phyloP scores from a whole-genome alignment of 2,888 invertebrate genomes.

The Dexiosoma caninum region DNA sequence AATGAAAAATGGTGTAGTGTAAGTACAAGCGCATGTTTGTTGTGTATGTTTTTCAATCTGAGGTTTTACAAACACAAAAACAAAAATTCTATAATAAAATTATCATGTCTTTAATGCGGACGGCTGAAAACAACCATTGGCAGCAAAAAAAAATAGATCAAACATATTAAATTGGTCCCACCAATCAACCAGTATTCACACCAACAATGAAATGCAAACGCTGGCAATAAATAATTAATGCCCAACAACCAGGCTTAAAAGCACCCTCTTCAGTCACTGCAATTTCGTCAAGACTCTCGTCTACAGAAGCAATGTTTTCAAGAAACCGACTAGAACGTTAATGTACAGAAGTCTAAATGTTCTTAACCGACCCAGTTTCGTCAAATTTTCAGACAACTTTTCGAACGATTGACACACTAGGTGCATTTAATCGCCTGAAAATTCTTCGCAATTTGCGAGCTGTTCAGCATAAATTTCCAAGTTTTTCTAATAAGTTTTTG shows the following conservation, averaged over 20 bases:
- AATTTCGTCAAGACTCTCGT: too few species aligned
- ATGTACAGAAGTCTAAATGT: too few species aligned
- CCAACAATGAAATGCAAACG: neutral
- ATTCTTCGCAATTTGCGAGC: too few species aligned
- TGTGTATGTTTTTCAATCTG: neutral
- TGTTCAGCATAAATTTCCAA: too few species aligned
- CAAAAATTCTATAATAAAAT: slow-evolving; percentile 30
- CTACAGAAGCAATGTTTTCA: too few species aligned
- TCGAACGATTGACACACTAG: too few species aligned
- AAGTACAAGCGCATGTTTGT: neutral
- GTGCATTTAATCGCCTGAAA: too few species aligned
- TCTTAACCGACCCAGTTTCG: too few species aligned
- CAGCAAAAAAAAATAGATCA: slow-evolving; percentile 47
- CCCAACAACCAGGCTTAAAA: neutral
- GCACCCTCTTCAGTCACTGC: neutral
- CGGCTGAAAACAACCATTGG: neutral
- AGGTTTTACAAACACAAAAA: slow-evolving; percentile 28
- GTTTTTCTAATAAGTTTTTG: too few species aligned
- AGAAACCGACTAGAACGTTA: too few species aligned
- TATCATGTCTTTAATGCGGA: slow-evolving; percentile 35
- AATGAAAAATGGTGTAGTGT: too few species aligned
- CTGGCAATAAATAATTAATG: neutral
- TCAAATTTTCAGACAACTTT: too few species aligned
- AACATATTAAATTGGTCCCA: neutral
- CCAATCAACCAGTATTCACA: neutral